phyloP scores from a whole-genome alignment of 2,113 vertebrate genomes.

The Prietella phreatophila region DNA sequence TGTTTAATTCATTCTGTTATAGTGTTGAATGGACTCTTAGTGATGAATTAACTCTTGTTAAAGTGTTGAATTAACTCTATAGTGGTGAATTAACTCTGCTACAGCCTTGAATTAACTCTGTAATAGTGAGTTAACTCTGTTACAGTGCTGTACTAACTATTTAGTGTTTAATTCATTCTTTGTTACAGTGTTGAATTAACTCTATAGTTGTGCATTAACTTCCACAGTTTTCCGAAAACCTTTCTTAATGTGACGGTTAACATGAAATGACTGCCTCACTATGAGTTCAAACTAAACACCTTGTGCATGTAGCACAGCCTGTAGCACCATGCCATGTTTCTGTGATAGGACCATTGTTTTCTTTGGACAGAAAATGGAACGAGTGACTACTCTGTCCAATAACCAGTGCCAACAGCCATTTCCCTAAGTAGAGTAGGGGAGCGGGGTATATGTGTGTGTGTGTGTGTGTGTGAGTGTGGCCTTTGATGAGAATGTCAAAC shows the following conservation, averaged over 20 bases:
- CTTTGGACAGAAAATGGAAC: conserved; percentile 37
- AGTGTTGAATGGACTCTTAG: too few species aligned
- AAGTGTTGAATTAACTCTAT: too few species aligned
- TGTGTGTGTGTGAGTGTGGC: too few species aligned
- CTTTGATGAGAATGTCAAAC: too few species aligned
- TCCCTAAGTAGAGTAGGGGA: conserved; percentile 15
- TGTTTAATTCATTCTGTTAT: neutral
- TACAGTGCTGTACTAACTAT: too few species aligned
- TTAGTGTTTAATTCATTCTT: neutral
- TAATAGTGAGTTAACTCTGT: neutral
- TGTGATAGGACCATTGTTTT: conserved; percentile 42
- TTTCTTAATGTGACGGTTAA: neutral
- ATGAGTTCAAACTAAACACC: neutral
- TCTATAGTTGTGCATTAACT: neutral
- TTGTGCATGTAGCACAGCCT: neutral
- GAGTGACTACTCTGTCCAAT: conserved; percentile 29
- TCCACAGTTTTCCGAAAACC: neutral
- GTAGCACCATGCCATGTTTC: conserved; percentile 13
- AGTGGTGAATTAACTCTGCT: too few species aligned
- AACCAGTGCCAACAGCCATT: conserved; percentile 26
- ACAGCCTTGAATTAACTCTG: too few species aligned
- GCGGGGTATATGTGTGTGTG: too few species aligned
- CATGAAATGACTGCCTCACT: neutral
- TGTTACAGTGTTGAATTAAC: neutral
- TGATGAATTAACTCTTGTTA: too few species aligned